A percentile compares a stretch with the other conserved stretches of the same genome.
Conservation (phyloP, 2,888 invertebrate genomes). For the Drosophila testacea region DNA sequence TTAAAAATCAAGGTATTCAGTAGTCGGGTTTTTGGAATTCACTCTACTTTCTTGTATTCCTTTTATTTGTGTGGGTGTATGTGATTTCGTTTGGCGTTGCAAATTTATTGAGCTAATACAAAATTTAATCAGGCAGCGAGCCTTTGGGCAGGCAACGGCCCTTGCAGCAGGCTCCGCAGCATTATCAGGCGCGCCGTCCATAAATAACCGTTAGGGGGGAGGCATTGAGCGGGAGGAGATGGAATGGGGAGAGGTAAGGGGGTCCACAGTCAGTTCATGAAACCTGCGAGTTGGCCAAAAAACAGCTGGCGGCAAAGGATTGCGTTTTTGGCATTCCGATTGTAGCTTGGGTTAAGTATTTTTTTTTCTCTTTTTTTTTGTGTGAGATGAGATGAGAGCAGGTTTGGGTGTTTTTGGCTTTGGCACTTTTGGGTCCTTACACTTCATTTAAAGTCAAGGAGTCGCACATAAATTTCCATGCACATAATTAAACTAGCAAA, state of each 20-base stretch:
- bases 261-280: conserved; percentile 2
- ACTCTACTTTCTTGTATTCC: not conserved
- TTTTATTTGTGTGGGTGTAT: conserved; percentile 4
- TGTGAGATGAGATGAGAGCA: not conserved
- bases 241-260: not conserved
- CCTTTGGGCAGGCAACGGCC: conserved; percentile 45
- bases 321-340: conserved; percentile 50
- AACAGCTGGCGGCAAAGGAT: conserved; percentile 73
- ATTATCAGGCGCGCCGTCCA: conserved; percentile 74
- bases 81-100: conserved; percentile 52
- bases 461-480: conserved; percentile 80
- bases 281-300: conserved; percentile 24
- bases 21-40: not conserved
- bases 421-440: conserved; percentile 55
- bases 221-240: not conserved
- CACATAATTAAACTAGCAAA: conserved; percentile 82
- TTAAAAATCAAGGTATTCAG: not conserved
- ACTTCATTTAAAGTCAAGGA: conserved; percentile 78
- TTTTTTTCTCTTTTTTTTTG: conserved; percentile 1
- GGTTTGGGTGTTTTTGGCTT: not conserved
- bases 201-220: conserved; percentile 61
- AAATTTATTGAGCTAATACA: conserved; percentile 79
- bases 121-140: conserved; percentile 75
- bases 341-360: conserved; percentile 8
- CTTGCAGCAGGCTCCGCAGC: conserved; percentile 29